Percentiles rank a stretch among this genome's conserved stretches.
Conservation (phyloP, 2,113 vertebrate species). For the Anolis carolinensis region DNA sequence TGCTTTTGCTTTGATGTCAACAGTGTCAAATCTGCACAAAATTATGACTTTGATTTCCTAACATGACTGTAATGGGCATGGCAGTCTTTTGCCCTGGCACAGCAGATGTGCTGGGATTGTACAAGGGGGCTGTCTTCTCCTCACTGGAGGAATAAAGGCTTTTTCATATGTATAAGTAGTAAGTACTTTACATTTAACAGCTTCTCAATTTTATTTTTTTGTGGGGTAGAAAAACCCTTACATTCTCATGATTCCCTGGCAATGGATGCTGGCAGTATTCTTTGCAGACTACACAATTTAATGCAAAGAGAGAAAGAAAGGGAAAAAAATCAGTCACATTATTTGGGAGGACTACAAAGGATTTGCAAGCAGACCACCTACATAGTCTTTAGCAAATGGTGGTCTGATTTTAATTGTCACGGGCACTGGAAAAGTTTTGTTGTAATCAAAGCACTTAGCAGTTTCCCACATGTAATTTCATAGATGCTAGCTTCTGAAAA, state of each 20-base stretch:
- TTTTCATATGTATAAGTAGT: neutral
- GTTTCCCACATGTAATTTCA: slow-evolving; percentile 34
- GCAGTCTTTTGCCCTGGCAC: slow-evolving; percentile 32
- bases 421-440: slow-evolving; percentile 28
- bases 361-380: slow-evolving; percentile 29
- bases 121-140: neutral
- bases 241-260: slow-evolving; percentile 35
- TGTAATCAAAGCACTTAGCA: slow-evolving; percentile 38
- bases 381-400: slow-evolving; percentile 44
- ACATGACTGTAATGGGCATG: slow-evolving; percentile 39
- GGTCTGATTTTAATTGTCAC: slow-evolving; percentile 67
- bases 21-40: slow-evolving; percentile 59
- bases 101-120: slow-evolving; percentile 10
- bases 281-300: slow-evolving; percentile 1
- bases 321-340: slow-evolving; percentile 26
- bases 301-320: slow-evolving; percentile 13
- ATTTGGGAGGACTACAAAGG: slow-evolving; percentile 53
- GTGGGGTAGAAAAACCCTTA: neutral
- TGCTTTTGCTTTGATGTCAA: slow-evolving; percentile 53
- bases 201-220: neutral
- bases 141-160: neutral
- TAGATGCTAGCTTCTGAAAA: slow-evolving; percentile 53
- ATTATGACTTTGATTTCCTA: slow-evolving; percentile 63
- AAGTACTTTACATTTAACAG: slow-evolving; percentile 39
- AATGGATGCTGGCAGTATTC: neutral